Evolutionary conservation across 2,113 vertebrate species (phyloP).

Genomic region (Neomonachus schauinslandi): DNA sequence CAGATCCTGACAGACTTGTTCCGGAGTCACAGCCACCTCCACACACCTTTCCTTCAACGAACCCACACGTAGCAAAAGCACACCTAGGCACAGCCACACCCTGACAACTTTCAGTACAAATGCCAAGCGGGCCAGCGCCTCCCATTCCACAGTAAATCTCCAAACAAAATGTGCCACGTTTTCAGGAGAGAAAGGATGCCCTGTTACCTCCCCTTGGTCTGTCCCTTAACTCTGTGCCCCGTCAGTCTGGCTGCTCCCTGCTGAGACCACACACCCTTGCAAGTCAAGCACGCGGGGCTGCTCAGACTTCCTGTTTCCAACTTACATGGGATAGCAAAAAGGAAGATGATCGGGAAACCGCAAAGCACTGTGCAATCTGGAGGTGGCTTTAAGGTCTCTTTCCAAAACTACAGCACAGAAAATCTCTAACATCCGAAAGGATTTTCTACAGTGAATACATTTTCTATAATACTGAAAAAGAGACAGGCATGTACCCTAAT

Average conservation of each 20-base stretch:
- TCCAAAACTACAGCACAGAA: constrained; percentile 33
- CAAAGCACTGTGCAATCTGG: constrained; percentile 18
- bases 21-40: not conserved
- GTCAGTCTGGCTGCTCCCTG: not conserved
- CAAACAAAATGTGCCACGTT: not conserved
- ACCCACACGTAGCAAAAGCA: not conserved
- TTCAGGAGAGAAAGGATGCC: not conserved
- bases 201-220: not conserved
- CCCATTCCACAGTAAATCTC: not conserved
- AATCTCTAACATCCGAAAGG: not conserved
- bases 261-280: not conserved
- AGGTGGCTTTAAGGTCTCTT: constrained; percentile 23
- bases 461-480: not conserved
- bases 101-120: not conserved
- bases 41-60: not conserved
- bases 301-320: constrained; percentile 4
- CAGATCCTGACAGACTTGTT: not conserved
- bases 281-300: not conserved
- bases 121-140: not conserved
- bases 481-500: not conserved
- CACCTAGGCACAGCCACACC: not conserved
- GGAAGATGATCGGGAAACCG: constrained; percentile 47
- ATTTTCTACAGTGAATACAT: not conserved
- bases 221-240: not conserved
- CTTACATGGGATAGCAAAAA: not conserved